phyloP scores from a whole-genome alignment of 2,888 invertebrate genomes.

The Xestia sexstrigata region DNA sequence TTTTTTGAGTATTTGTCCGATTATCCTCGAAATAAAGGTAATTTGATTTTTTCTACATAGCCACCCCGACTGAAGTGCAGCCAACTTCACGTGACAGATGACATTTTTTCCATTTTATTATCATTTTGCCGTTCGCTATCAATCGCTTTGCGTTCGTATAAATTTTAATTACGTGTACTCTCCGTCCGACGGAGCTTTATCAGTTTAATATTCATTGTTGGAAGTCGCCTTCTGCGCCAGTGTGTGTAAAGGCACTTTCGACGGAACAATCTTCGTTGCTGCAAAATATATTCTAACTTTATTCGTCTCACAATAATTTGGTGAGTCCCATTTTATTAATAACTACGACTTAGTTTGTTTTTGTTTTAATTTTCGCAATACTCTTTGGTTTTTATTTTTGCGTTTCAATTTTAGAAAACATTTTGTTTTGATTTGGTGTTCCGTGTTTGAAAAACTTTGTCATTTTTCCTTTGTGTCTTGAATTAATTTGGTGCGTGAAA shows the following conservation, averaged over 20 bases:
- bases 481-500: not conserved
- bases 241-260: constrained; percentile 90
- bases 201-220: constrained; percentile 79
- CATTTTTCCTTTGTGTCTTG: constrained; percentile 35
- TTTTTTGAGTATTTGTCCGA: not conserved
- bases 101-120: constrained; percentile 72
- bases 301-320: constrained; percentile 69
- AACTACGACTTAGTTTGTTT: constrained; percentile 37
- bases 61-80: constrained; percentile 69
- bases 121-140: constrained; percentile 73
- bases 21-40: constrained; percentile 55
- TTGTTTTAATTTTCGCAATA: constrained; percentile 4
- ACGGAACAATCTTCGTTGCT: constrained; percentile 70
- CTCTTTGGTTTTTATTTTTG: constrained; percentile 32
- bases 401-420: not conserved
- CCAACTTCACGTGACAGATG: constrained; percentile 80
- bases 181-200: constrained; percentile 75
- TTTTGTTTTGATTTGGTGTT: constrained; percentile 24
- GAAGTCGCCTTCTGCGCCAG: constrained; percentile 89
- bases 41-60: constrained; percentile 56
- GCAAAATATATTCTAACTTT: constrained; percentile 46
- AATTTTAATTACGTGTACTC: constrained; percentile 69
- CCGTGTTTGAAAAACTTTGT: not conserved
- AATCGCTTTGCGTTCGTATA: constrained; percentile 76
- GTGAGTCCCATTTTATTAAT: constrained; percentile 71